Base-by-base conservation (phyloP, 2,113 vertebrate genomes). In the Sialia sialis region DNA sequence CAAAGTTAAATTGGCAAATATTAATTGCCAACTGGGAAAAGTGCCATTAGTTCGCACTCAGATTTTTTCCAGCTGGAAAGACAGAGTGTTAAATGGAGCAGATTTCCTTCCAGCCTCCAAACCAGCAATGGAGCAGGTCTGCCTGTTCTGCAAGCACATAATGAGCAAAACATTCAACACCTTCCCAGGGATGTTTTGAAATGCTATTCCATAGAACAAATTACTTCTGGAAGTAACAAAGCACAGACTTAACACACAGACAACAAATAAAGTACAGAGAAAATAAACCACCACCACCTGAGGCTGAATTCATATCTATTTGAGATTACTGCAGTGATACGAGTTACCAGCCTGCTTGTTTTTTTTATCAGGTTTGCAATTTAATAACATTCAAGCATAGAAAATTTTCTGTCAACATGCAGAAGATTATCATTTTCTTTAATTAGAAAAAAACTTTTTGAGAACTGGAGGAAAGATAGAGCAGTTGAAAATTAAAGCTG, bases 1-100 rank as follows among this genome's bases (percentile, higher is more conserved):
- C 79, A 29, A 74, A 89, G 51, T 84, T 84, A 60, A 82, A 91
- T 23, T 18, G 0, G 80, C 77, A 91, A 90, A 94, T 92, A 94
- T 90, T 95, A 93, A 94, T 84, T 92, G 86, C 78, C 89, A 75
- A 60, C 84, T 81, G 93, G 94, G 87, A 97, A 68, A 91, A 51
- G 27, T 87, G 87, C 80, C 94, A 87, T 77, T 68, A 92, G 64
- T 21, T 92, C 25, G 4, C 91, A 60, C 68, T 83, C 88, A 26
- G 30, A 49, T 39, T 73, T 70, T 5, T 82, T 82, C 93, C 91
- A 94, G 80, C 80, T 93, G 94, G 89, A 92, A 84, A 81, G 72
- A 64, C 4, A 72, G 39, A 38, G 56, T 66, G 56, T 78, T 87
- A 93, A 93, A 91, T 4, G 54, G 52, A 92, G 74, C 84, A 82